Base-by-base conservation (phyloP, 2,113 vertebrate genomes). In the Carassius auratus region DNA sequence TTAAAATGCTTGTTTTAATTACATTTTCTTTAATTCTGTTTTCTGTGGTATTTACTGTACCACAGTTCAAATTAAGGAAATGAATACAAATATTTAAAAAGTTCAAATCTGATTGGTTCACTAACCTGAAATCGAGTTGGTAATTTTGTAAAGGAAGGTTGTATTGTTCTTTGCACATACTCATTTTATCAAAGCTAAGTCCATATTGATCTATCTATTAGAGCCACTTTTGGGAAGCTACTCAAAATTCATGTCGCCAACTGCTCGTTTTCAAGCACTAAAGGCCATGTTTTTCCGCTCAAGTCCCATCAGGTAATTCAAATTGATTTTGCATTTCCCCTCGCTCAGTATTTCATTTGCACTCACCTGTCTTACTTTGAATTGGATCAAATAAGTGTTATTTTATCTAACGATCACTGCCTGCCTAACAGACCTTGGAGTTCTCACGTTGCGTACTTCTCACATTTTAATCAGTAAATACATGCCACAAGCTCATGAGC, bases 311-410 rank as follows among this genome's bases (percentile, higher is more conserved):
- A 62, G 62, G 78, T 85, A 81, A 88, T 80, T 38, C 21, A 42
- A 17, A 86, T 87, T 42, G 74, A 87, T 82, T 88, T 81, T 71
- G 38, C 62, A 62, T 87, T 84, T 86, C 38, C n/a, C 10, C 10
- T 61, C 45, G 17, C 62, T 83, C 57, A 76, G 57, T 33, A 59
- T 87, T 77, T 86, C 36, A 83, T 86, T 85, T 84, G 36, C 59
- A 80, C 48, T 83, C 86, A 62, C 83, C 79, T 68, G 79, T 66
- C 23, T 83, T 26, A 55, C 30, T 69, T 71, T 14, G 21, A 81
- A 68, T 80, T 68, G 38, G 45, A 83, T 86, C 57, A 61, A 21
- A 42, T 76, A 81, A 15, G 61, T 66, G 30, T 52, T 79, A 62
- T 81, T 76, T 71, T 55, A 66, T 57, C 50, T 66, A 59, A 88